Evolutionary conservation across 2,113 vertebrate species (phyloP).

Genomic region (Archilochus colubris): DNA sequence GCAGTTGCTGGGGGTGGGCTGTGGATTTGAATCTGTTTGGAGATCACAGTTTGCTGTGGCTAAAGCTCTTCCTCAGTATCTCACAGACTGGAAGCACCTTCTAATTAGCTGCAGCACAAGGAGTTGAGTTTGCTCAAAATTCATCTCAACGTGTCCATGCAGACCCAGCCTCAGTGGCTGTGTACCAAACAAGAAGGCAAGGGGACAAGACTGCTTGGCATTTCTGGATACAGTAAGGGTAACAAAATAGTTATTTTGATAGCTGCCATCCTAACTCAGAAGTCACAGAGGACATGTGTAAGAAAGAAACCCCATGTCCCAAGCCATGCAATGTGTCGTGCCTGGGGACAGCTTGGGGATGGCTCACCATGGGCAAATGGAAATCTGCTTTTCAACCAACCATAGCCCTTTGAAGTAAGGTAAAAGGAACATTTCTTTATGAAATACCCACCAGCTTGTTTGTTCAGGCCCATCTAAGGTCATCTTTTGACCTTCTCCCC

Average conservation of each 20-base stretch:
- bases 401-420: neutral
- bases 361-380: rapidly evolving
- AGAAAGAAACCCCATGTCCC: neutral
- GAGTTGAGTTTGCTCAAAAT: neutral
- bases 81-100: neutral
- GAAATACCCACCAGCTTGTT: neutral
- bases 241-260: neutral
- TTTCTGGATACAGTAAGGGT: neutral
- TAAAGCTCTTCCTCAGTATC: neutral
- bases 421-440: neutral
- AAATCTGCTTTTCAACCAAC: neutral
- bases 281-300: neutral
- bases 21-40: conserved; percentile 1
- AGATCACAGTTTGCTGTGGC: neutral
- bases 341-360: neutral
- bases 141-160: neutral
- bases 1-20: neutral
- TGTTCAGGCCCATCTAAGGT: neutral
- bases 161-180: neutral
- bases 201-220: neutral
- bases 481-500: neutral
- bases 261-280: neutral
- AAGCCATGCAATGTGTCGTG: rapidly evolving
- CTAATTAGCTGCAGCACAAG: neutral
- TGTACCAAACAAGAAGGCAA: neutral